Percentiles rank a stretch among this genome's conserved stretches.
Evolutionary conservation across 2,113 vertebrate genomes (phyloP).

Genomic region (Agapornis roseicollis): DNA sequence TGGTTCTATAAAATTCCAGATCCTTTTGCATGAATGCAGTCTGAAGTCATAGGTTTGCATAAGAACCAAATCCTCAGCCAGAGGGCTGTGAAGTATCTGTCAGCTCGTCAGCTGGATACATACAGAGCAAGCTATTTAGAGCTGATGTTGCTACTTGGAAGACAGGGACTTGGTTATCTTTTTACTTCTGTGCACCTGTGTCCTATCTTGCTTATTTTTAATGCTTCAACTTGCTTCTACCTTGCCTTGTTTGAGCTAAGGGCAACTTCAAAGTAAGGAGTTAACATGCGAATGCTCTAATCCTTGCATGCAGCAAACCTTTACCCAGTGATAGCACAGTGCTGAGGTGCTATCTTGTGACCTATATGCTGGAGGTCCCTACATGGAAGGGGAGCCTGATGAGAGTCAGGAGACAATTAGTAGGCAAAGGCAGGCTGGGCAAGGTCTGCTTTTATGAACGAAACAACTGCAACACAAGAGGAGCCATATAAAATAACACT

Average conservation of each 20-base stretch:
- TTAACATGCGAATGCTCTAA: not conserved
- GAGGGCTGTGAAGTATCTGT: conserved; percentile 56
- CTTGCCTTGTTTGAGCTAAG: not conserved
- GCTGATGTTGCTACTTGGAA: not conserved
- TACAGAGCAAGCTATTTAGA: not conserved
- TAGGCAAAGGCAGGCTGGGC: not conserved
- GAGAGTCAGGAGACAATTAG: not conserved
- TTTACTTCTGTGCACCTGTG: conserved; percentile 20
- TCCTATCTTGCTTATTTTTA: not conserved
- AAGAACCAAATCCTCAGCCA: conserved; percentile 49
- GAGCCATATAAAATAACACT: not conserved
- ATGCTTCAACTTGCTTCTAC: not conserved
- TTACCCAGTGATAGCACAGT: rapidly evolving
- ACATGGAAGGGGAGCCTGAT: rapidly evolving
- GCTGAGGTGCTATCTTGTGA: not conserved
- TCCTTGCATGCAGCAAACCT: rapidly evolving
- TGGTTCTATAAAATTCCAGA: conserved; percentile 53
- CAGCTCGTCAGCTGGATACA: conserved; percentile 38
- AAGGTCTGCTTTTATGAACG: not conserved
- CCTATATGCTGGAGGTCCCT: not conserved
- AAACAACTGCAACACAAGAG: not conserved
- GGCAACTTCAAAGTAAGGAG: not conserved
- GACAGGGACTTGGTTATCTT: not conserved
- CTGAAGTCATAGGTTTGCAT: conserved; percentile 54
- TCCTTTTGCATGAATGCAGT: conserved; percentile 43